Percentiles rank a stretch among this genome's conserved stretches.
These are phyloP conservation scores for Caradrina kadenii DNA, from an alignment of 2,888 invertebrate species.

Conservation along the genomic window DNA sequence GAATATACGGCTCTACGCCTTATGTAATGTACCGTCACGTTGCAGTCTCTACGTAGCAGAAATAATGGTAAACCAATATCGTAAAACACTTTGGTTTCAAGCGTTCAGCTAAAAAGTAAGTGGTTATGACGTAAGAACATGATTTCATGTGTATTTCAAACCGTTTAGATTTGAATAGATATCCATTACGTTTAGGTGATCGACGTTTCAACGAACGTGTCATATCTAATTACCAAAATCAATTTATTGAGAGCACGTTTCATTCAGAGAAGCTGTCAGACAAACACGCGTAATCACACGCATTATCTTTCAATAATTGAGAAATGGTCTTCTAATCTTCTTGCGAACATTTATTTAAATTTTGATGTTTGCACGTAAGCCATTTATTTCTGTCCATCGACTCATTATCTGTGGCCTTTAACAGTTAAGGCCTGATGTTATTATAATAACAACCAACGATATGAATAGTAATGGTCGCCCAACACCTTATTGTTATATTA, in stretches of 20 bases:
- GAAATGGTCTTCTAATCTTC: slow-evolving; percentile 22
- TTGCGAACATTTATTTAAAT: slow-evolving; percentile 4
- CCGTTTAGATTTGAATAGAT: slow-evolving; percentile 27
- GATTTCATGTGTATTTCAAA: slow-evolving; percentile 50
- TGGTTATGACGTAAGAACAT: slow-evolving; percentile 45
- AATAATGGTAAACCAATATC: slow-evolving; percentile 24
- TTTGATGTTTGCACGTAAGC: slow-evolving; percentile 22
- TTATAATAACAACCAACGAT: slow-evolving; percentile 50
- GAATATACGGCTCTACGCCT: background rate
- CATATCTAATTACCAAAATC: slow-evolving; percentile 69
- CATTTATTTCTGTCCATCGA: slow-evolving; percentile 34
- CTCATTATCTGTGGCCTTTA: slow-evolving; percentile 54
- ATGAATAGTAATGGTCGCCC: slow-evolving; percentile 60
- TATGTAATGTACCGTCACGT: slow-evolving; percentile 10
- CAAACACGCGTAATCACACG: slow-evolving; percentile 67
- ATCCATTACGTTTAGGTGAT: slow-evolving; percentile 32
- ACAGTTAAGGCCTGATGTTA: slow-evolving; percentile 48
- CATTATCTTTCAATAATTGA: slow-evolving; percentile 28
- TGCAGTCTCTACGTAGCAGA: slow-evolving; percentile 16
- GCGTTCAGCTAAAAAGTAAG: slow-evolving; percentile 32
- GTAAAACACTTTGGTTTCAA: slow-evolving; percentile 39
- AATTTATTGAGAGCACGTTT: slow-evolving; percentile 67
- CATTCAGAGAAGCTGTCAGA: slow-evolving; percentile 57
- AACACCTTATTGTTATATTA: slow-evolving; percentile 55
- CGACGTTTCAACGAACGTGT: slow-evolving; percentile 66